Base-by-base conservation (phyloP, 2,888 invertebrate genomes). In the Synanthedon myopaeformis region DNA sequence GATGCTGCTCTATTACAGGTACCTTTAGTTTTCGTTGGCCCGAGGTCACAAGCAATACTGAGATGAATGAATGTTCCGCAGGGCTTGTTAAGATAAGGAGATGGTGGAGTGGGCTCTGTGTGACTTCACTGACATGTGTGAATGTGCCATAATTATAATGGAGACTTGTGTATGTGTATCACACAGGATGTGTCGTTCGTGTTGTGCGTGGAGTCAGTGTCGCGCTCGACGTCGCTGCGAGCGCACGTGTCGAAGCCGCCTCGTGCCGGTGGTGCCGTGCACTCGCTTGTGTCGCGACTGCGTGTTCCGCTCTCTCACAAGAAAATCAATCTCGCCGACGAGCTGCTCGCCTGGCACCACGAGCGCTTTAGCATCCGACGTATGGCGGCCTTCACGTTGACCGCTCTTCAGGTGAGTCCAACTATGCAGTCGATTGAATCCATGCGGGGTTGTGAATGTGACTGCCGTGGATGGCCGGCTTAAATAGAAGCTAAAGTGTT, bases 171-270 rank as follows among this genome's bases (percentile, higher is more conserved):
- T 17, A 2, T 17, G 2, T 35, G 1, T 35, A 35, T 35, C 10
- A 10, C 35, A 23, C 80, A 96, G 91, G 96, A 97, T 70, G 94
- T 96, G 0, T 92, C 95, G 0, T 97, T 94, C 80, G 95, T 95
- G 0, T 89, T 98, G 71, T 98, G 98, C 74, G 79, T 99, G 58
- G 98, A 99, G 74, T 91, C 94, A 0, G 89, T 96, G 8, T 91
- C 92, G 0, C 83, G 91, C 1, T 84, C 90, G 0, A 89, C 92
- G 35, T 77, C 89, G 0, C 79, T 98, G 2, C 92, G 92, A 62
- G 92, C 98, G 87, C 99, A 99, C 79, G 98, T 99, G 6, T 99
- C 99, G 0, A 98, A 98, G 82, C 96, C 97, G 0, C 98, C 98
- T 0, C 93, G 93, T 69, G 92, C 96, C 14, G 95, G 93, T 53